Evolutionary conservation across 2,888 invertebrate species (phyloP), one percentile per base, ranked within the genome.

Genomic region (Mechanitis messenoides): DNA sequence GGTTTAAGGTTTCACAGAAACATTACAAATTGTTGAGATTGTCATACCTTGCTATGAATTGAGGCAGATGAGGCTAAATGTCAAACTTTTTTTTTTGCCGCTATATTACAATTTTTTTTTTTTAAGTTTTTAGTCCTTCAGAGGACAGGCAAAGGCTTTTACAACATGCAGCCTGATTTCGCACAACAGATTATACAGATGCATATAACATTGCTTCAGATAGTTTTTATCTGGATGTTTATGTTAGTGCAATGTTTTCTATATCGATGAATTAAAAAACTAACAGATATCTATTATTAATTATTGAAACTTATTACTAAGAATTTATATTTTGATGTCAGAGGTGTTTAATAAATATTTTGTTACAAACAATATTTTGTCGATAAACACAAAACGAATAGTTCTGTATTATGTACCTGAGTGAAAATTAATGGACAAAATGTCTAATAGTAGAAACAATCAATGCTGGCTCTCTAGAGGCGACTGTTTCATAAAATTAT

Each of bases 401-500:
- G 67, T 63, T 76, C 69, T 75, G 69, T 77, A 74, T 79, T 73
- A 77, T 78, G 85, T 84, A 85, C 84, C 83, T 85, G 84, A 74
- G 70, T 50, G 50, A 50, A 31, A 63, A 60, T 66, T 59, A 63
- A 56, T 45, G 42, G 59, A 59, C 56, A 46, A 35, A 42, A 56
- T 58, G 60, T 63, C 65, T 55, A 56, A 61, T 55, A 61, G 53
- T 58, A 60, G 55, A 54, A 9, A 58, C 35, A 56, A 56, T 59
- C 54, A 45, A 60, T 28, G 60, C 62, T 62, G 56, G 55, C 53
- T 50, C 55, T 54, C 35, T 59, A 57, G 61, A 58, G 64, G 67
- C 61, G 68, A 62, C 62, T 67, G 67, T 65, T 67, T 63, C 59
- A 65, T 65, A 69, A 69, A 72, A 69, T 71, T 69, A 70, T 68